Evolutionary conservation across 2,888 invertebrate species (phyloP).

Genomic region (Polietes domitor): DNA sequence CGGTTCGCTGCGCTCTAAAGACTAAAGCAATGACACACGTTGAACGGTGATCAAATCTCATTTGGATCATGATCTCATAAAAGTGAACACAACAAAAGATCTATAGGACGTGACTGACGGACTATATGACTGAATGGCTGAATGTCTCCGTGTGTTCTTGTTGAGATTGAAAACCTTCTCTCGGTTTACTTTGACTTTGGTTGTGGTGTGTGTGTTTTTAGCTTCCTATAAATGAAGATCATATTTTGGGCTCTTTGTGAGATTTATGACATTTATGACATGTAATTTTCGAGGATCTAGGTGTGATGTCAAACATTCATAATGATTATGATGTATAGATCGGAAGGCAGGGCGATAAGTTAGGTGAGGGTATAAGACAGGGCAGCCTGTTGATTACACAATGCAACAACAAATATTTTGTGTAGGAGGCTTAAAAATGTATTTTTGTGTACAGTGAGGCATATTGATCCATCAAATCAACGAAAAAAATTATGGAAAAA

Average conservation of each 20-base stretch:
- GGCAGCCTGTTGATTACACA: no score
- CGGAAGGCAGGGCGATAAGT: no score
- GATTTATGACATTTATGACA: slow-evolving; percentile 46
- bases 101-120: background rate
- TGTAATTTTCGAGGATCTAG: background rate
- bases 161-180: background rate
- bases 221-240: background rate
- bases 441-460: no score
- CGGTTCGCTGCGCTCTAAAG: background rate
- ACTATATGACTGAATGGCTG: background rate
- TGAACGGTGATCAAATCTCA: slow-evolving; percentile 19
- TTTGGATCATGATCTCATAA: slow-evolving; percentile 27
- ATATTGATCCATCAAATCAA: no score
- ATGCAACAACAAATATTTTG: no score
- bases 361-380: no score
- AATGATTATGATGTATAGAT: no score
- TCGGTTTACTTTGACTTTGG: no score
- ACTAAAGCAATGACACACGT: background rate
- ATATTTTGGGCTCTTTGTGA: background rate
- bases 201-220: no score
- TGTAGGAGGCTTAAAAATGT: no score
- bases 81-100: background rate
- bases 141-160: background rate
- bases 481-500: no score
- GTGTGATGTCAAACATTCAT: background rate